Percentiles rank a stretch among this genome's conserved stretches.
Evolutionary conservation across 2,113 vertebrate species (phyloP).

Genomic region (Antechinus flavipes): DNA sequence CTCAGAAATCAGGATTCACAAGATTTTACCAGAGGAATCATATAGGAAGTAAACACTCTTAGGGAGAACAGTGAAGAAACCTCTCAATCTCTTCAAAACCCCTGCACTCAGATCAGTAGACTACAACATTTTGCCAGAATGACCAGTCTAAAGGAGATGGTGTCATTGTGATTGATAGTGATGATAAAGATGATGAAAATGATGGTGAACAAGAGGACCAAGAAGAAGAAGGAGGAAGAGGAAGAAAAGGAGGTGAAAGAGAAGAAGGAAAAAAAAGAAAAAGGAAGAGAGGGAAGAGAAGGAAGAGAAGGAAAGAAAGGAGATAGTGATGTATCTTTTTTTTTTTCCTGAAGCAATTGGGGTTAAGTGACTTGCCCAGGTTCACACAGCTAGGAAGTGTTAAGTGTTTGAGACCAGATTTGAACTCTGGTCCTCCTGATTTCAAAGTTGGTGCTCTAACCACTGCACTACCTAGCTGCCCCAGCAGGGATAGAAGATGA

Average conservation of each 20-base stretch:
- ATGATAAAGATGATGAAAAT: slow-evolving; percentile 93
- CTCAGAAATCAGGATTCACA: slow-evolving; percentile 90
- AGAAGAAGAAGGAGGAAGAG: slow-evolving; percentile 91
- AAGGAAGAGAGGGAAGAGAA: too few relatives aligned
- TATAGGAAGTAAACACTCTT: slow-evolving; percentile 88
- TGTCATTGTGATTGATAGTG: slow-evolving; percentile 95
- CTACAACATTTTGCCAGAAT: slow-evolving; percentile 87
- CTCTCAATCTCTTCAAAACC: slow-evolving; percentile 87
- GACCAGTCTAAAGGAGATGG: slow-evolving; percentile 88
- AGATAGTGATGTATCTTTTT: too few relatives aligned
- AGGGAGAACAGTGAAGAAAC: slow-evolving; percentile 90
- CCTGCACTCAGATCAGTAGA: slow-evolving; percentile 86
- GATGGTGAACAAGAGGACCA: slow-evolving; percentile 93
- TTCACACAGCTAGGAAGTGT: too few relatives aligned
- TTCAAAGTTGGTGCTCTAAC: too few relatives aligned
- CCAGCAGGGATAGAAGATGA: slow-evolving; percentile 92
- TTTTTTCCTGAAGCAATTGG: too few relatives aligned
- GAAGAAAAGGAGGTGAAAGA: slow-evolving; percentile 92
- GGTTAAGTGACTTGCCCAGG: too few relatives aligned
- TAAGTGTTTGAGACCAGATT: too few relatives aligned
- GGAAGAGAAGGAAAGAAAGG: too few relatives aligned
- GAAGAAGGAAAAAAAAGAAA: slow-evolving; percentile 87
- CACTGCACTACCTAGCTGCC: too few relatives aligned
- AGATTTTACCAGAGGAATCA: slow-evolving; percentile 89
- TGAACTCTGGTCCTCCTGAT: too few relatives aligned